Percentiles rank a stretch among this genome's conserved stretches.
Conservation (phyloP, 2,113 vertebrate species). For the Mus musculus region DNA sequence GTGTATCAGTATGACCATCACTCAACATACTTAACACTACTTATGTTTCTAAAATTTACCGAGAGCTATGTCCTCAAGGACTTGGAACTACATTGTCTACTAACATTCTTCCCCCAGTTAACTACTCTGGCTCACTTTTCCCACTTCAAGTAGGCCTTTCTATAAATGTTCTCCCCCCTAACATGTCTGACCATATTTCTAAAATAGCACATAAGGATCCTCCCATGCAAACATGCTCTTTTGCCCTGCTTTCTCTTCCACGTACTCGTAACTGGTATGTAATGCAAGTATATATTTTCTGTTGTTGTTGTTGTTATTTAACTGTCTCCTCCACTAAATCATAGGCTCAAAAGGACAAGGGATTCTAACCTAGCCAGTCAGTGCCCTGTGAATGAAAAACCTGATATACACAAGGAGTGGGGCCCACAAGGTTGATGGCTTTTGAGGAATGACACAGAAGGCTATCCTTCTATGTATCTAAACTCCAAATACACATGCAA, state of each 20-base stretch:
- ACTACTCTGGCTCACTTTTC: neutral
- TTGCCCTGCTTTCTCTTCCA: constrained; percentile 27
- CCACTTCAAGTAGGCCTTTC: neutral
- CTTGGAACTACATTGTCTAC: neutral
- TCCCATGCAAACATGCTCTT: neutral
- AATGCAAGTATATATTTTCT: neutral
- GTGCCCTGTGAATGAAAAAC: neutral
- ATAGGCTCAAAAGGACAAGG: constrained; percentile 23
- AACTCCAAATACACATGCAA: neutral
- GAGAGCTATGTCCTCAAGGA: neutral
- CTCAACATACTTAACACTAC: neutral
- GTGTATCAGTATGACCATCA: neutral
- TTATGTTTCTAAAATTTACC: constrained; percentile 11
- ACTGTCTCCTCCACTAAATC: neutral
- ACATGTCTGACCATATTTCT: constrained; percentile 7
- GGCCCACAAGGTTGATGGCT: neutral
- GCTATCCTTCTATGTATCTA: neutral
- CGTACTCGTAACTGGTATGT: neutral
- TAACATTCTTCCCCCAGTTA: neutral
- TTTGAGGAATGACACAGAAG: neutral
- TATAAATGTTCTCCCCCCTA: neutral
- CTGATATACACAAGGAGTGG: neutral
- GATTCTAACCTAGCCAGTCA: neutral
- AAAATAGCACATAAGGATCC: neutral
- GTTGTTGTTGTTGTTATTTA: neutral